A percentile compares a stretch with the other conserved stretches of the same genome.
Conservation (phyloP, 2,113 vertebrate species). For the Ceyx margarethae region DNA sequence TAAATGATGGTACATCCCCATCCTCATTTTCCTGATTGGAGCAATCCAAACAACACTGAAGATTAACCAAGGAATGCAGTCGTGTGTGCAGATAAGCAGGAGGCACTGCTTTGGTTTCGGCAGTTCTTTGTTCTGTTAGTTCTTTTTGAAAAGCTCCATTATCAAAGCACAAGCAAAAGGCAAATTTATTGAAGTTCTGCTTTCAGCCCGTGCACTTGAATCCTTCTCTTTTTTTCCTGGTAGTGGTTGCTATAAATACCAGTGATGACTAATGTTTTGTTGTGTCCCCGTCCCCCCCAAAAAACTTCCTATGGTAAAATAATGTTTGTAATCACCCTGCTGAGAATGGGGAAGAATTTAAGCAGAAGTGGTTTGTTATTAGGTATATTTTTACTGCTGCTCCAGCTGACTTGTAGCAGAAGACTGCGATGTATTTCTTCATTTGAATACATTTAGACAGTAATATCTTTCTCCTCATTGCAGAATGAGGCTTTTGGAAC, state of each 20-base stretch:
- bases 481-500: background rate
- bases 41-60: background rate
- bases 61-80: background rate
- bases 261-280: background rate
- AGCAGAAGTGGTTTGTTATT: background rate
- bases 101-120: background rate
- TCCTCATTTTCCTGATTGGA: background rate
- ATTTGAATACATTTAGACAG: background rate
- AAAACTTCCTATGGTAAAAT: background rate
- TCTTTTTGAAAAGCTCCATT: background rate
- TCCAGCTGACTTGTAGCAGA: background rate
- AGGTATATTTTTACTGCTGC: background rate
- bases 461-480: background rate
- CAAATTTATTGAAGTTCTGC: background rate
- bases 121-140: background rate
- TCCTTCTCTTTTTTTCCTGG: background rate
- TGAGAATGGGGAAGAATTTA: background rate
- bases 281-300: no score
- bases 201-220: background rate
- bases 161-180: background rate
- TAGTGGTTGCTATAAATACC: background rate
- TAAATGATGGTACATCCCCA: background rate
- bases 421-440: background rate
- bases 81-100: background rate
- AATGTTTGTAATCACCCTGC: background rate